Evolutionary conservation across 2,113 vertebrate genomes (phyloP), one percentile per base, ranked within the genome.

Genomic region (Chamaea fasciata): DNA sequence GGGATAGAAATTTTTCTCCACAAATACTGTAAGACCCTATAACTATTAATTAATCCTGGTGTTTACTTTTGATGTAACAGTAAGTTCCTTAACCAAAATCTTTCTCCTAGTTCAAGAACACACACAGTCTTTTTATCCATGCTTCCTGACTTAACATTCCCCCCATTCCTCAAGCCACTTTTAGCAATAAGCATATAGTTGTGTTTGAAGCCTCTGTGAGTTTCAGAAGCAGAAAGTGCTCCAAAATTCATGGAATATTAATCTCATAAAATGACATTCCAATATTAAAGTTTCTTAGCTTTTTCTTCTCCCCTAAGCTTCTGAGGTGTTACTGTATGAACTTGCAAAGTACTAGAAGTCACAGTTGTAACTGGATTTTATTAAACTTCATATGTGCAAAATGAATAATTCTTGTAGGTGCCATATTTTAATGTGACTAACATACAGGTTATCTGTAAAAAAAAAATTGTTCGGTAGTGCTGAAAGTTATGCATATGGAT

Each of bases 371-470:
- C 73, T 81, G 28, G 30, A 91, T 84, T 92, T 91, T 87, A 87
- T 81, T 65, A 91, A 60, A 33, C 50, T 85, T 89, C 64, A 57
- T 71, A 44, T 90, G 94, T 93, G 28, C 23, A 91, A 91, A 95
- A 75, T 44, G n/a, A 93, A 27, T 52, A 64, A 76, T 75, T 71
- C 39, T 64, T 71, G 15, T 68, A 76, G 33, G 33, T 64, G 31
- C 5, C 49, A 20, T 57, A 70, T 86, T 93, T 86, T 60, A 55
- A 76, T 53, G 35, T 69, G 35, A 76, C 37, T 86, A 86, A 80
- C 31, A 14, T 83, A 68, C 17, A 88, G 39, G 57, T 86, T 76
- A 86, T 73, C 53, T 53, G 57, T 83, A 9, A 87, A 91, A 92
- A 70, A 68, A 50, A 60, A 10, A 10, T 1, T 49, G 52, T 60